Evolutionary conservation across 1,140 invertebrate genomes (phyloP).

Genomic region (Drosophila sp.): DNA sequence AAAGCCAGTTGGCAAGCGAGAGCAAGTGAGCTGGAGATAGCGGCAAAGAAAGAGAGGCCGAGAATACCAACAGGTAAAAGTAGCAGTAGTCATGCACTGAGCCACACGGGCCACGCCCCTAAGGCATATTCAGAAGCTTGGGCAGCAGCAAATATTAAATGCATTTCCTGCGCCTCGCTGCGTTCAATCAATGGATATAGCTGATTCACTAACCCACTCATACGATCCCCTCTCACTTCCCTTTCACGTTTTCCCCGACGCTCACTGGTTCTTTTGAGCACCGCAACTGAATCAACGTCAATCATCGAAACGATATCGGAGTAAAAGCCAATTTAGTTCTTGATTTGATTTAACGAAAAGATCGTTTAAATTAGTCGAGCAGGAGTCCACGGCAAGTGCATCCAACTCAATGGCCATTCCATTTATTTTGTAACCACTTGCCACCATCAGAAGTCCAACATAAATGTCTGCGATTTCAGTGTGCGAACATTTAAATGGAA

Average conservation of each 20-base stretch:
- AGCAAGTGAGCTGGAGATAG: neutral
- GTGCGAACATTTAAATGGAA: too few species aligned
- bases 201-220: neutral
- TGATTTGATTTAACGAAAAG: slow-evolving; percentile 10
- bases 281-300: slow-evolving; percentile 24
- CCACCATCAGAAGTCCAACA: neutral
- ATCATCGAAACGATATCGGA: neutral
- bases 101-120: neutral
- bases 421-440: neutral
- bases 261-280: too few species aligned
- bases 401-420: neutral
- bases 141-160: slow-evolving; percentile 53
- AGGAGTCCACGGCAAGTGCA: neutral
- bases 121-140: neutral
- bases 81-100: slow-evolving; percentile 49
- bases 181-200: slow-evolving; percentile 29
- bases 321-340: neutral
- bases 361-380: slow-evolving; percentile 4
- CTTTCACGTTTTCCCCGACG: neutral
- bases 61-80: slow-evolving; percentile 43
- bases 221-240: neutral
- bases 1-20: slow-evolving; percentile 20
- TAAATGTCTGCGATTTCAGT: too few species aligned
- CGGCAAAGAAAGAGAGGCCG: neutral
- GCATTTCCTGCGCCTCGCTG: slow-evolving; percentile 45